Evolutionary conservation across 2,797 vertebrate species (phyloP).

Genomic region (Chaenodraco wilsoni): DNA sequence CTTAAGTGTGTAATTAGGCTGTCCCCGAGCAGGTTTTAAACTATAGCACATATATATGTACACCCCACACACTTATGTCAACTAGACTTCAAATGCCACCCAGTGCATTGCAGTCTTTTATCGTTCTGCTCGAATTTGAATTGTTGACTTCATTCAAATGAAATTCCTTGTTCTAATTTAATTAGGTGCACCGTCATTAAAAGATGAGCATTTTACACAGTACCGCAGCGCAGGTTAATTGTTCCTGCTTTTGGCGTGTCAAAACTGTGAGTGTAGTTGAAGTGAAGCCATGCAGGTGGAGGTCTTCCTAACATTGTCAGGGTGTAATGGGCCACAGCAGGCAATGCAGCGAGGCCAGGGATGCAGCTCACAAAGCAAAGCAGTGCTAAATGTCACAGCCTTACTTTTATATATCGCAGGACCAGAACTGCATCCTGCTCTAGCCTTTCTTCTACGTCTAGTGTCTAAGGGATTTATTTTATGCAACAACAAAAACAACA

Average conservation of each 20-base stretch:
- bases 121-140: conserved; percentile 31
- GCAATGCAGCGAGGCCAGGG: conserved; percentile 39
- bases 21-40: conserved; percentile 76
- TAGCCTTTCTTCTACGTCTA: conserved; percentile 11
- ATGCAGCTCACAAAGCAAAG: conserved; percentile 40
- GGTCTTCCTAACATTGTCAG: conserved; percentile 39
- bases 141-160: conserved; percentile 36
- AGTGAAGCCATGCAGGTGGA: conserved; percentile 47
- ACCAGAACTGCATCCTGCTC: conserved; percentile 4
- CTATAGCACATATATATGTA: conserved; percentile 67
- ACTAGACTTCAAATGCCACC: conserved; percentile 58
- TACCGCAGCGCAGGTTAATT: conserved; percentile 67
- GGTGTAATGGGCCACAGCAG: conserved; percentile 66
- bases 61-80: conserved; percentile 62
- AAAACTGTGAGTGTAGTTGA: conserved; percentile 49
- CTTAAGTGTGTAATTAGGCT: conserved; percentile 81
- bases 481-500: conserved; percentile 25
- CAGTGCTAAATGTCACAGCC: conserved; percentile 47
- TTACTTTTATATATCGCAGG: conserved; percentile 37
- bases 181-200: conserved; percentile 41
- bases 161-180: conserved; percentile 64
- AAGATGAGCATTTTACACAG: conserved; percentile 40
- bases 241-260: conserved; percentile 37
- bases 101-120: conserved; percentile 49
- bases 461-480: conserved; percentile 32